These are phyloP conservation scores for Dasypolia templi DNA, from an alignment of 2,888 invertebrate species.

Conservation along the genomic window DNA sequence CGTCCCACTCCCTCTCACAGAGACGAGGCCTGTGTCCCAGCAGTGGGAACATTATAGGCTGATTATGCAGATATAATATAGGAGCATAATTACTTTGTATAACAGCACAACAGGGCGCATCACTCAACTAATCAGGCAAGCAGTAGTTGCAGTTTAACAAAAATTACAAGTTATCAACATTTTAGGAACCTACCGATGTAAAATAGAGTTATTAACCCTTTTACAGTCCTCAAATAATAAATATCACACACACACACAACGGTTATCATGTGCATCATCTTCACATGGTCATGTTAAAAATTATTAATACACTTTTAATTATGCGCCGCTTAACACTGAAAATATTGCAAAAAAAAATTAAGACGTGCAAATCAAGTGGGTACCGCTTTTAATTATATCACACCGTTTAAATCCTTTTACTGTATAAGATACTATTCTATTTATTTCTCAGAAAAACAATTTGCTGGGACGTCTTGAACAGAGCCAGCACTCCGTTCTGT, in stretches of 20 bases:
- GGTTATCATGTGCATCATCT: constrained; percentile 5
- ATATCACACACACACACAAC: constrained; percentile 24
- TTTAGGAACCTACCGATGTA: too few relatives aligned
- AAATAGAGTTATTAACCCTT: background rate
- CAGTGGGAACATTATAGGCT: too few relatives aligned
- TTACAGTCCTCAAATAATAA: background rate
- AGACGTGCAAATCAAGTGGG: constrained; percentile 25
- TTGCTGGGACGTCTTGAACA: constrained; percentile 27
- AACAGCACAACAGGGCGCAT: background rate
- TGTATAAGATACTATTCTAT: background rate
- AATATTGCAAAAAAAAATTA: constrained; percentile 10
- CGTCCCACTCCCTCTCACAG: too few relatives aligned
- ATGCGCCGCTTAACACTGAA: background rate
- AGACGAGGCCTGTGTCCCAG: too few relatives aligned
- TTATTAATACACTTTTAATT: constrained; percentile 3
- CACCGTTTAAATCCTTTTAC: background rate
- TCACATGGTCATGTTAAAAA: constrained; percentile 7
- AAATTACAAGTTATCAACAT: too few relatives aligned
- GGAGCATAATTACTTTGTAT: background rate
- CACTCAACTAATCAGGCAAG: background rate
- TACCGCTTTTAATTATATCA: constrained; percentile 23
- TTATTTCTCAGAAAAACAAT: constrained; percentile 42
- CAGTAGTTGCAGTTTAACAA: background rate
- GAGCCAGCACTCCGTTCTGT: constrained; percentile 2
- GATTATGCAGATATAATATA: background rate